phyloP scores from a whole-genome alignment of 2,797 vertebrate species.

The Notolepis coatsorum region DNA sequence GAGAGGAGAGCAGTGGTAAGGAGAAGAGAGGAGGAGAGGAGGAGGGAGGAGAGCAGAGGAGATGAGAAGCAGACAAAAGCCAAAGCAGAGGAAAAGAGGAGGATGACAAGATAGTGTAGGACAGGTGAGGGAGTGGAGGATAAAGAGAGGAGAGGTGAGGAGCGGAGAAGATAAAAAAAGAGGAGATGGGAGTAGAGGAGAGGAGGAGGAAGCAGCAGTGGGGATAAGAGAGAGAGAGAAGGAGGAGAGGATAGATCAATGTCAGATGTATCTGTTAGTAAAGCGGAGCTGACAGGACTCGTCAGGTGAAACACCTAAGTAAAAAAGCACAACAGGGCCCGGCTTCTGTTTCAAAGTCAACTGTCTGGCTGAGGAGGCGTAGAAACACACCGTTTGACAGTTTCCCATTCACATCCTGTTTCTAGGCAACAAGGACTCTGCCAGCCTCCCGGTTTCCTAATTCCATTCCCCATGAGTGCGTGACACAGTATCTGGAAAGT shows the following conservation, averaged over 20 bases:
- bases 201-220: not conserved
- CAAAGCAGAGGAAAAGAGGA: conserved; percentile 4
- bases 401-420: too few species aligned
- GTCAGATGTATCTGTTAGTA: conserved; percentile 38
- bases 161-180: not conserved
- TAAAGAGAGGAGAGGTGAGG: not conserved
- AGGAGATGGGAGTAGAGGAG: too few species aligned
- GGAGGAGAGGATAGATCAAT: conserved; percentile 28
- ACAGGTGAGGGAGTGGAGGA: not conserved
- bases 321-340: conserved; percentile 4
- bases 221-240: not conserved
- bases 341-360: conserved; percentile 3
- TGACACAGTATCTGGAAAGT: too few species aligned
- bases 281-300: conserved; percentile 58
- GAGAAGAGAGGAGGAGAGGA: not conserved
- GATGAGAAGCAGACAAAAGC: too few species aligned
- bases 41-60: too few species aligned
- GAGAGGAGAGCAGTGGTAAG: not conserved
- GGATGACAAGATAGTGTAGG: not conserved
- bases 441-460: too few species aligned
- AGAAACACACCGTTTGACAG: not conserved
- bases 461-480: too few species aligned
- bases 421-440: too few species aligned
- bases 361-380: not conserved
- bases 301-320: conserved; percentile 49